phyloP scores from a whole-genome alignment of 2,113 vertebrate species.

The Oncorhynchus nerka region DNA sequence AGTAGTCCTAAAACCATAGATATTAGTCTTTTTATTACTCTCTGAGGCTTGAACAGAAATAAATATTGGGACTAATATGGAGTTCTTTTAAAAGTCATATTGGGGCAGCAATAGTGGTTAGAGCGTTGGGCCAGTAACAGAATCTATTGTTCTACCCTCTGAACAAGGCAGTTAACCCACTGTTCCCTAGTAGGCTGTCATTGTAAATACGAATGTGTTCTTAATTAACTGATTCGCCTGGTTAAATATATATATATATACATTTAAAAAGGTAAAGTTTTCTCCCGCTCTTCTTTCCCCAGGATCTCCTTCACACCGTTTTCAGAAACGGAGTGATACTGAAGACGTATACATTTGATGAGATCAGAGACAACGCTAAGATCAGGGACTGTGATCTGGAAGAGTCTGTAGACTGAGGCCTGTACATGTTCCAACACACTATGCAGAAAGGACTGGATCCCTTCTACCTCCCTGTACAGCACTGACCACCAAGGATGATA shows the following conservation, averaged over 20 bases:
- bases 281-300: slow-evolving; percentile 36
- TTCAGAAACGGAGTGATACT: slow-evolving; percentile 92
- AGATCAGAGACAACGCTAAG: slow-evolving; percentile 94
- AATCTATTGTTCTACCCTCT: no score
- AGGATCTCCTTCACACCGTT: slow-evolving; percentile 96
- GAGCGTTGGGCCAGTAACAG: no score
- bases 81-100: background rate
- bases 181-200: no score
- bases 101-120: no score
- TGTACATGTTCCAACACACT: slow-evolving; percentile 71
- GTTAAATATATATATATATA: no score
- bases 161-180: no score
- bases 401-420: slow-evolving; percentile 24
- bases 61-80: background rate
- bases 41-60: background rate
- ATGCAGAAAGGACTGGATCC: background rate
- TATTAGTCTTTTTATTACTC: background rate
- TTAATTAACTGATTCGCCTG: no score
- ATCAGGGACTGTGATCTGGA: slow-evolving; percentile 87
- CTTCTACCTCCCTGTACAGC: background rate
- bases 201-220: no score
- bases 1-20: background rate
- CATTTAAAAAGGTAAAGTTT: no score
- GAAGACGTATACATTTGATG: slow-evolving; percentile 92
- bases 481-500: background rate